These are phyloP conservation scores for Anarhynchus alexandrinus DNA, from an alignment of 2,113 vertebrate genomes.

Conservation along the genomic window DNA sequence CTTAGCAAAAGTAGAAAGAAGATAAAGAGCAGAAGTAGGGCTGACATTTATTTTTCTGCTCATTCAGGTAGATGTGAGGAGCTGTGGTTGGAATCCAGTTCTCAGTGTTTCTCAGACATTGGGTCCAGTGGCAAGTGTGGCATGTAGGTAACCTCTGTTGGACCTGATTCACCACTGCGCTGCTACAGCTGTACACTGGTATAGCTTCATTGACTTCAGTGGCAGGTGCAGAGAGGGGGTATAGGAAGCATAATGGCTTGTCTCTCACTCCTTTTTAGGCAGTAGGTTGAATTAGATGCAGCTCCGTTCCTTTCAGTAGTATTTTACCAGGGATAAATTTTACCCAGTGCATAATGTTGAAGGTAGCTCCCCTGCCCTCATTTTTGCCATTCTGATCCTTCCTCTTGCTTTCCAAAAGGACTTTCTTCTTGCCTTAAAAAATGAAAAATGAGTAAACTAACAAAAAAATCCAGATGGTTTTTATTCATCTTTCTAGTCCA, in stretches of 20 bases:
- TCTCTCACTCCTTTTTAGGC: neutral
- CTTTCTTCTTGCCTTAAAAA: conserved; percentile 49
- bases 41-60: neutral
- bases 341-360: neutral
- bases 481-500: neutral
- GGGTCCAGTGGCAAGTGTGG: neutral
- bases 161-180: neutral
- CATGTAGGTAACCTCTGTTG: neutral
- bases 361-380: neutral
- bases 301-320: neutral
- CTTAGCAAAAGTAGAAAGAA: neutral
- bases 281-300: neutral
- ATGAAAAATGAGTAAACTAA: neutral
- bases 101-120: neutral
- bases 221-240: neutral
- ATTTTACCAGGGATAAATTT: neutral
- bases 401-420: conserved; percentile 27
- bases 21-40: neutral
- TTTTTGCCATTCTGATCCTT: neutral
- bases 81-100: neutral
- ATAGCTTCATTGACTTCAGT: neutral
- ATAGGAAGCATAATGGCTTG: neutral
- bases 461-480: neutral
- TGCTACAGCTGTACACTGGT: neutral
- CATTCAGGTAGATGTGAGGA: neutral